Base-by-base conservation (phyloP, 2,888 invertebrate genomes). In the Leptura quadrifasciata region DNA sequence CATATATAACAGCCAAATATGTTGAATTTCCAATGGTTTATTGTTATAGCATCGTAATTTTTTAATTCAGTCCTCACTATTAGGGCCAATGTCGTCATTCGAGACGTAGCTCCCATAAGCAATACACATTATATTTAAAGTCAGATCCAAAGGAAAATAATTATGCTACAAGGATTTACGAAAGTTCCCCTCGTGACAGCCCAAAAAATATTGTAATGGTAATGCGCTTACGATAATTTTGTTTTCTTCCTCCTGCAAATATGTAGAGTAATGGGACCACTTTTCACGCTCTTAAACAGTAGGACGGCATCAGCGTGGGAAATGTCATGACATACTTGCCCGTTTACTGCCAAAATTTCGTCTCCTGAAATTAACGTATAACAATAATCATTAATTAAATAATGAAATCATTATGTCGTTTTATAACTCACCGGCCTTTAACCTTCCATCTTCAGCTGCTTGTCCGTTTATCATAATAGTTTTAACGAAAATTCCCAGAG, bases 401-500 rank as follows among this genome's bases (percentile, higher is more conserved):
- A 17, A 0, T 20, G 0, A 57, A 10, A 21, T 12, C 4, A 8
- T 21, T 20, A 21, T 4, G 4, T 21, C n/a, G 6, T 12, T 3
- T 15, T 21, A 12, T 10, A n/a, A 54, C 79, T 74, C 89, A 95
- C 95, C 96, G 90, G 95, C 95, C 90, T 92, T 93, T 76, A 97
- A 91, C 89, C 94, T 91, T 57, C 95, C 95, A 89, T 95, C 95
- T 85, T 96, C 95, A 70, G 95, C 93, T 55, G 96, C 95, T 88
- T 96, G 95, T 57, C 96, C 96, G 87, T 93, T 93, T 61, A 94
- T 93, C 84, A 96, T 92, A 82, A 97, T 95, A 86, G 95, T 95
- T 88, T 96, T 95, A 82, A 96, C 94, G 88, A 95, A 96, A 87
- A 97, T 96, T 60, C 96, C 96, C 86, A 96, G 92, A 78, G 94